Conservation (phyloP, 2,113 vertebrate species). For the Cygnus atratus region DNA sequence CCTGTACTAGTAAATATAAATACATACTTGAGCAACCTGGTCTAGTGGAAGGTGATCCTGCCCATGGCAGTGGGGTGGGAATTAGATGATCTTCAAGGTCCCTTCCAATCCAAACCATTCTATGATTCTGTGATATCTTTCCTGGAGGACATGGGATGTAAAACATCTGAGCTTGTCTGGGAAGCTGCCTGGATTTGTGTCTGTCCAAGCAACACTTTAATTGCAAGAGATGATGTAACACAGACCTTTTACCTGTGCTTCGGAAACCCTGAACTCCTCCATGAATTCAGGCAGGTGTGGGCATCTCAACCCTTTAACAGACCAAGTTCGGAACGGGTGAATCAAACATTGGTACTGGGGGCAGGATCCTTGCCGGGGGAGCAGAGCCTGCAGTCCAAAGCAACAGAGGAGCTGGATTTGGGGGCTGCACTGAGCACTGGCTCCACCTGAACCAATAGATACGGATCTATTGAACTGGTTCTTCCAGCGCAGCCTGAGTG, state of each 20-base stretch:
- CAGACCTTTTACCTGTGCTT: not conserved
- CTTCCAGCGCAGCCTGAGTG: constrained; percentile 51
- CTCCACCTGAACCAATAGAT: not conserved
- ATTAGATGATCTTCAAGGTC: no score
- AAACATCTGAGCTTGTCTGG: not conserved
- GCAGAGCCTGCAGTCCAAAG: not conserved
- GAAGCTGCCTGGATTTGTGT: constrained; percentile 14
- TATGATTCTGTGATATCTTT: not conserved
- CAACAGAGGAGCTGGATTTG: not conserved
- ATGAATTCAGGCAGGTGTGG: not conserved
- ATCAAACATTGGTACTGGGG: not conserved
- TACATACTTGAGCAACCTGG: no score
- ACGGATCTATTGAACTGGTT: constrained; percentile 48
- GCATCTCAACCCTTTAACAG: not conserved
- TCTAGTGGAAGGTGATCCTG: no score
- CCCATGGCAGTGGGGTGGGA: no score
- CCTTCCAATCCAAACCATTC: no score
- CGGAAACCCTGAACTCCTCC: not conserved
- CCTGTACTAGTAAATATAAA: not conserved
- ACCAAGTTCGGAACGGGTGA: not conserved
- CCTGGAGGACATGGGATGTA: not conserved
- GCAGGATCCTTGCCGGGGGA: not conserved
- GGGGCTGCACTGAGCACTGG: not conserved
- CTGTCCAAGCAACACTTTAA: not conserved
- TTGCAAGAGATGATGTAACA: not conserved